Conservation (phyloP, 1,140 invertebrate species). For the Zaprionus vittiger region DNA sequence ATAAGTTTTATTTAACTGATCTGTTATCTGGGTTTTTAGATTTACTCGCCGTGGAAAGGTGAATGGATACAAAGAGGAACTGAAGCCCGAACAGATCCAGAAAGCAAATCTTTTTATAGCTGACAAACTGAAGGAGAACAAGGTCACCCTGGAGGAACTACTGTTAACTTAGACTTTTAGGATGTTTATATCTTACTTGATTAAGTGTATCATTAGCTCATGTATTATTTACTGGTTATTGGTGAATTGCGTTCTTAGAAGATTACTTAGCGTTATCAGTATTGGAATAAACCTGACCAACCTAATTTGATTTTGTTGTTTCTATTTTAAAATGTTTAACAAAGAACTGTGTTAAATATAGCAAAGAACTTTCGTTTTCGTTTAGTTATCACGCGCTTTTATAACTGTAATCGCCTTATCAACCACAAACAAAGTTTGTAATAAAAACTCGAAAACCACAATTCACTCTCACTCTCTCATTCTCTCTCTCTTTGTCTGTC, state of each 20-base stretch:
- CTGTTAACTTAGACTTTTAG: slow-evolving; percentile 17
- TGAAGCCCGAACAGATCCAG: slow-evolving; percentile 41
- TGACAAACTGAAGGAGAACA: slow-evolving; percentile 14
- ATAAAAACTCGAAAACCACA: not conserved
- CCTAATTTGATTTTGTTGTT: too few species aligned
- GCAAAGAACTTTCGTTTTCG: not conserved
- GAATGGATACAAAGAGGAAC: slow-evolving; percentile 64
- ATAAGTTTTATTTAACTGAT: slow-evolving; percentile 19
- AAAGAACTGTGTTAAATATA: not conserved
- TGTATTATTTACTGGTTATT: too few species aligned
- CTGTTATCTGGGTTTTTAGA: slow-evolving; percentile 24
- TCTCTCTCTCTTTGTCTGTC: not conserved
- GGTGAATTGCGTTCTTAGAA: too few species aligned
- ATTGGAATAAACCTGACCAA: too few species aligned
- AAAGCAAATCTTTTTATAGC: slow-evolving; percentile 36
- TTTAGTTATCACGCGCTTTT: not conserved
- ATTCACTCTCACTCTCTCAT: not conserved
- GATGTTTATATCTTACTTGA: not conserved
- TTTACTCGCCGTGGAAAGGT: slow-evolving; percentile 62
- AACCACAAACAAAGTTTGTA: not conserved
- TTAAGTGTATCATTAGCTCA: not conserved
- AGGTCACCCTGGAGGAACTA: slow-evolving; percentile 50
- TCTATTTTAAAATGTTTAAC: not conserved
- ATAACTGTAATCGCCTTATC: not conserved
- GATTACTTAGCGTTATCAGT: too few species aligned